Conservation (phyloP, 2,113 vertebrate species). For the Zosterops lateralis region DNA sequence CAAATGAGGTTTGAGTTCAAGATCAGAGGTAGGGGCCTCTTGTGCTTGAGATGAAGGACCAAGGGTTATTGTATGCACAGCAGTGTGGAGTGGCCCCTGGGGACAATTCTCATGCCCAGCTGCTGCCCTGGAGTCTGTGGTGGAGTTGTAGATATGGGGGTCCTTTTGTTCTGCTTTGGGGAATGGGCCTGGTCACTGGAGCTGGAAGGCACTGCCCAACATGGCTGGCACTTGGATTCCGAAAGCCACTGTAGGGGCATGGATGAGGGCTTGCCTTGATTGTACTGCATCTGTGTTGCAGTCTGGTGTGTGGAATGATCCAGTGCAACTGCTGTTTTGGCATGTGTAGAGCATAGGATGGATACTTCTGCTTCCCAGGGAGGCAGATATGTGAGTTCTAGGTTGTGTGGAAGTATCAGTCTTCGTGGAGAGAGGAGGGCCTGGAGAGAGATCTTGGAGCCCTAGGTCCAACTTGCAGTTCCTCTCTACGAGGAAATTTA, state of each 20-base stretch:
- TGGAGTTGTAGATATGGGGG: neutral
- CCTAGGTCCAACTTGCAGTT: neutral
- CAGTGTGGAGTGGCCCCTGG: neutral
- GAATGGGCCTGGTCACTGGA: no score
- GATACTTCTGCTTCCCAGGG: neutral
- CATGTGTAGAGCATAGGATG: fast-evolving
- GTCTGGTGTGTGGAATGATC: neutral
- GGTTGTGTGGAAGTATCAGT: neutral
- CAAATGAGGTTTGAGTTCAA: neutral
- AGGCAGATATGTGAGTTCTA: neutral
- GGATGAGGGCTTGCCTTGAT: neutral
- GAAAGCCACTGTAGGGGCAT: neutral
- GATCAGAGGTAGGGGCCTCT: neutral
- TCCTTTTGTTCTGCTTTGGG: neutral
- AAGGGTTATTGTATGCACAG: neutral
- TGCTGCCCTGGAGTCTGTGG: neutral
- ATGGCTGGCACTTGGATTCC: neutral
- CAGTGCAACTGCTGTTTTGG: neutral
- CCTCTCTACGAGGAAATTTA: neutral
- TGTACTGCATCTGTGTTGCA: fast-evolving
- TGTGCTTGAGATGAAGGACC: neutral
- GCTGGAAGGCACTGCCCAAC: neutral
- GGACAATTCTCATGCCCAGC: neutral
- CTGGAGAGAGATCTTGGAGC: neutral
- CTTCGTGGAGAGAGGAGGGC: fast-evolving